These are phyloP conservation scores for Watersipora subatra DNA, from an alignment of 1,140 invertebrate genomes.

Conservation along the genomic window DNA sequence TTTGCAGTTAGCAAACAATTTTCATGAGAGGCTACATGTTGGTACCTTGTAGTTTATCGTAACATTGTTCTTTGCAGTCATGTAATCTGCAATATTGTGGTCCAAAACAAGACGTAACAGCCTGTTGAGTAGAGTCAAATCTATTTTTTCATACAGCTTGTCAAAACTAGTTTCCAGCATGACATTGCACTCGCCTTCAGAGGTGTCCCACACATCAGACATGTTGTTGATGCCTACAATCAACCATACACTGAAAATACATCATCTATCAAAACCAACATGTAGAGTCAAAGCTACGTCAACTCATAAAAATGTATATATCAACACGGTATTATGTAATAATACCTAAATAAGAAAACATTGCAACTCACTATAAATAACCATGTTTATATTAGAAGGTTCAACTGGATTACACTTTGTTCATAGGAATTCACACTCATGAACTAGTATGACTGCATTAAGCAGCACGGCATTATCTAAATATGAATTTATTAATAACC, in stretches of 20 bases:
- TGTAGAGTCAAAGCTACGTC: not conserved
- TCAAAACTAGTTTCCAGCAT: conserved; percentile 93
- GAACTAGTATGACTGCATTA: too few species aligned
- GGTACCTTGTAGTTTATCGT: conserved; percentile 91
- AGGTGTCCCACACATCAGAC: conserved; percentile 96
- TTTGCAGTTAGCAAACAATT: not conserved
- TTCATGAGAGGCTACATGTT: not conserved
- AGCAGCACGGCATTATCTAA: too few species aligned
- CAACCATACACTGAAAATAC: conserved; percentile 4
- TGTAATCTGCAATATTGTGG: conserved; percentile 99
- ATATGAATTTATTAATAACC: too few species aligned
- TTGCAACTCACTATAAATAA: too few species aligned
- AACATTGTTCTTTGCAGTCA: conserved; percentile 99
- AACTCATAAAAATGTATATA: not conserved
- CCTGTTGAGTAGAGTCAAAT: conserved; percentile 91
- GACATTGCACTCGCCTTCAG: conserved; percentile 95
- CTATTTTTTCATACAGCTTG: conserved; percentile 98
- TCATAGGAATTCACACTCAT: too few species aligned
- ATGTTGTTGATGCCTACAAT: conserved; percentile 76
- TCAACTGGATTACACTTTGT: too few species aligned
- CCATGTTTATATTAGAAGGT: too few species aligned
- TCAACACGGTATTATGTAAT: conserved; percentile 4
- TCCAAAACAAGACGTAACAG: conserved; percentile 90
- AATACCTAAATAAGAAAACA: too few species aligned
- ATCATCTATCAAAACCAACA: not conserved